Evolutionary conservation across 2,113 vertebrate species (phyloP), one percentile per base, ranked within the genome.

Genomic region (Chrysochloris asiatica): DNA sequence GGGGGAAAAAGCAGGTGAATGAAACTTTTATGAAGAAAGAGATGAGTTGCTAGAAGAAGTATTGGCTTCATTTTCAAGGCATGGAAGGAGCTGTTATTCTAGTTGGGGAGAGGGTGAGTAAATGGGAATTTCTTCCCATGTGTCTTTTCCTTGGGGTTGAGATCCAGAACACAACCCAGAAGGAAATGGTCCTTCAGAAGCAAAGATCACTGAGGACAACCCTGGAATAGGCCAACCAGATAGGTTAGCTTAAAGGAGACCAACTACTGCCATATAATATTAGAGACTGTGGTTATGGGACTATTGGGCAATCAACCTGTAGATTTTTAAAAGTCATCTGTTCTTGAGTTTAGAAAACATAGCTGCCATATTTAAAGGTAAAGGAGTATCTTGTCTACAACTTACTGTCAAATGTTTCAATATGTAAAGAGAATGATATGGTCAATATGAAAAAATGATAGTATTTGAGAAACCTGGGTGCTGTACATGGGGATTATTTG

Each of bases 401-500:
- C 45, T 65, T 77, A 52, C 5, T 65, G 78, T 41, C 8, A 50
- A 71, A 43, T 77, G 2, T 89, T 73, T 89, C 61, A 92, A 65
- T 11, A 76, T 48, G 33, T 33, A 61, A 4, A 91, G 77, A 63
- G 48, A 72, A 93, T 21, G 21, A 81, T 84, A 78, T 80, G 83
- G 43, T 10, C 87, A 93, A 30, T 47, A 8, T 47, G 33, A 48
- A 73, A 92, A 77, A 86, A 84, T 89, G 21, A 75, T 76, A 83
- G n/a, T n/a, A n/a, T n/a, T n/a, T n/a, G n/a, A n/a, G n/a, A 21
- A 84, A 72, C 61, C 22, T 63, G 82, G 36, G n/a, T 71, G 6
- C 52, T 69, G 28, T 79, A 19, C 4, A 6, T n/a, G 6, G 28
- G 5, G 72, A 80, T 65, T 93, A n/a, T 59, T 90, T 75, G 28